Percentiles rank a stretch among this genome's conserved stretches.
These are phyloP conservation scores for Lycodopsis pacificus DNA, from an alignment of 2,797 vertebrate genomes.

Conservation along the genomic window DNA sequence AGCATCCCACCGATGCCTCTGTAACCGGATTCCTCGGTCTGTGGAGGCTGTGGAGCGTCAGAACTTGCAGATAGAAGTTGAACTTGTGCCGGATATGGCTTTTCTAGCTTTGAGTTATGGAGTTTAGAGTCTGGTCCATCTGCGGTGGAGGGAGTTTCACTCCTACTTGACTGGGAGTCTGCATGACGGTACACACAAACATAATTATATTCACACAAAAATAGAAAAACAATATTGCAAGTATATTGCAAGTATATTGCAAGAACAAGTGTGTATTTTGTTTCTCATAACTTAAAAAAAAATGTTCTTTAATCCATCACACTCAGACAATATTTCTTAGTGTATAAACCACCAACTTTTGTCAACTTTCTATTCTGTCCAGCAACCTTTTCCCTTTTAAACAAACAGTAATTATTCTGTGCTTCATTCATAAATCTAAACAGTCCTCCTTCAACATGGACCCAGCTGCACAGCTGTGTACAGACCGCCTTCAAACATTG, in stretches of 20 bases:
- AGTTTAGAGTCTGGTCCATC: constrained; percentile 54
- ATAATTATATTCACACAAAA: neutral
- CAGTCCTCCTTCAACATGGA: constrained; percentile 23
- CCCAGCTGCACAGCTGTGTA: constrained; percentile 46
- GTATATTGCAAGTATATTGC: neutral
- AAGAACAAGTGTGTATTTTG: neutral
- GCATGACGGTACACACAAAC: constrained; percentile 42
- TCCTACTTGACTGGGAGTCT: constrained; percentile 59
- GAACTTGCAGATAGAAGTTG: constrained; percentile 34
- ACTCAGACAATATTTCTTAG: neutral
- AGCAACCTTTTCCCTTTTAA: constrained; percentile 25
- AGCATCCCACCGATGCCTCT: constrained; percentile 79
- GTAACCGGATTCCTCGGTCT: constrained; percentile 60
- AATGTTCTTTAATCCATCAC: neutral
- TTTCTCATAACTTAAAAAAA: neutral
- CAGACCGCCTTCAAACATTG: constrained; percentile 44
- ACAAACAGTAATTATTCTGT: constrained; percentile 19
- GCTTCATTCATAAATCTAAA: constrained; percentile 28
- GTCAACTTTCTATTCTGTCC: neutral
- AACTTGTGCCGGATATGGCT: constrained; percentile 31
- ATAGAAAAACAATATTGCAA: neutral
- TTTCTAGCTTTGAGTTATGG: constrained; percentile 56
- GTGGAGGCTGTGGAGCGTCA: constrained; percentile 33
- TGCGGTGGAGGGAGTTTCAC: constrained; percentile 44
- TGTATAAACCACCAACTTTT: neutral